Percentiles rank a stretch among this genome's conserved stretches.
Evolutionary conservation across 2,113 vertebrate species (phyloP).

Genomic region (Glaucidium brasilianum): DNA sequence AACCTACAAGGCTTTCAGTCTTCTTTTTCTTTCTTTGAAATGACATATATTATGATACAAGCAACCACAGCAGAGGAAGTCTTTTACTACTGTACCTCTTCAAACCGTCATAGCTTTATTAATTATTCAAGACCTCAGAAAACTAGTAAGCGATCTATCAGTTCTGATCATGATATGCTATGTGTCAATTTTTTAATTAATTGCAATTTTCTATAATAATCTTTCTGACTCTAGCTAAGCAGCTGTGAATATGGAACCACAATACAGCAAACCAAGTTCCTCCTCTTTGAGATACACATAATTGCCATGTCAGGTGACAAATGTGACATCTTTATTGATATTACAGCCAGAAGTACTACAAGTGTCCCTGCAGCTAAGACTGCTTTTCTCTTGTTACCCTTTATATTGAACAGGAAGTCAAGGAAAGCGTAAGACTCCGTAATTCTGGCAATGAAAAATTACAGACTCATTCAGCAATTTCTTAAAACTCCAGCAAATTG

Average conservation of each 20-base stretch:
- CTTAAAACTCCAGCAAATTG: neutral
- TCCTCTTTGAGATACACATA: neutral
- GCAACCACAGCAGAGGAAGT: neutral
- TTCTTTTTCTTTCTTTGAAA: neutral
- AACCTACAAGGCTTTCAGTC: neutral
- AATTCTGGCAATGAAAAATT: conserved; percentile 10
- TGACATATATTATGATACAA: neutral
- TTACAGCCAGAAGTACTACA: neutral
- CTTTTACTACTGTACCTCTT: neutral
- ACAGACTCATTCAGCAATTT: neutral
- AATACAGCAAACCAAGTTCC: neutral
- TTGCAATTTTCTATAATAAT: neutral
- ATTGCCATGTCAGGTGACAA: neutral
- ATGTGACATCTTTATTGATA: neutral
- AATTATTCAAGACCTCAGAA: neutral
- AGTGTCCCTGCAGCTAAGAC: neutral
- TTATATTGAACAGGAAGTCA: neutral
- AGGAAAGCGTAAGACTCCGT: neutral
- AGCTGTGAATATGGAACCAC: neutral
- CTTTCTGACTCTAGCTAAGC: neutral
- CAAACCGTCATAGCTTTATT: neutral
- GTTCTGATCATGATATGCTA: neutral
- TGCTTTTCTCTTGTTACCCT: neutral
- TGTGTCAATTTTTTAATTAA: neutral
- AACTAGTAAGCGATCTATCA: neutral